Base-by-base conservation (phyloP, 1,140 invertebrate genomes). In the Calliopsis andreniformis region DNA sequence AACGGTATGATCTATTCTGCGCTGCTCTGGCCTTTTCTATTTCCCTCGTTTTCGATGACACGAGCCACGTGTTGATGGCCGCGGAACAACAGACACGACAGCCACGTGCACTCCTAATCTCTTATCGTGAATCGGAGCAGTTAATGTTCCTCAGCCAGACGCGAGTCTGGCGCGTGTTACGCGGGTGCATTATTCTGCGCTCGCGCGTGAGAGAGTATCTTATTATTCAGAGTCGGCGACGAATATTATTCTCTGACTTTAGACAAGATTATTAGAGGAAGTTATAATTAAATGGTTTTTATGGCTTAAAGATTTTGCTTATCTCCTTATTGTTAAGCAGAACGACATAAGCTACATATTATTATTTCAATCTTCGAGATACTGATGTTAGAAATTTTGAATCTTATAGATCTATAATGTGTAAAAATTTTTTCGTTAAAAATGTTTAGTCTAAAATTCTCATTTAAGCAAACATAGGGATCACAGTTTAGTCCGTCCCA, bases 11-110 rank as follows among this genome's bases (percentile, higher is more conserved):
- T 66, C 67, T 68, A 64, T 73, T 81, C 43, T 8, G 23, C 18
- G 32, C 25, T 6, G 39, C 30, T 32, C 58, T 73, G 78, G 73
- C 76, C 82, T 84, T 83, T 84, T 84, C 82, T 83, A 83, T 83
- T 83, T 84, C 78, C 59, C 72, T 63, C 67, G n/a, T 42, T 39
- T 55, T 28, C 66, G 77, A 64, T 76, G 82, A 83, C 79, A 79
- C 59, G 49, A 67, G 80, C 80, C 82, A 83, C 80, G 73, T 78
- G 80, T 59, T 82, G 30, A 51, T 39, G 61, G 35, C 72, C 28
- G 18, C 64, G 58, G 69, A 43, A 62, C 39, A 32, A 25, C 39
- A 62, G 69, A 45, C 55, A 16, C 20, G 30, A 18, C 43, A 12
- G 80, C 79, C 80, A 81, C 81, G 81, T 78, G 81, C 49, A 16